Evolutionary conservation across 2,113 vertebrate species (phyloP), one percentile per base, ranked within the genome.

Genomic region (Ariopsis seemanni): DNA sequence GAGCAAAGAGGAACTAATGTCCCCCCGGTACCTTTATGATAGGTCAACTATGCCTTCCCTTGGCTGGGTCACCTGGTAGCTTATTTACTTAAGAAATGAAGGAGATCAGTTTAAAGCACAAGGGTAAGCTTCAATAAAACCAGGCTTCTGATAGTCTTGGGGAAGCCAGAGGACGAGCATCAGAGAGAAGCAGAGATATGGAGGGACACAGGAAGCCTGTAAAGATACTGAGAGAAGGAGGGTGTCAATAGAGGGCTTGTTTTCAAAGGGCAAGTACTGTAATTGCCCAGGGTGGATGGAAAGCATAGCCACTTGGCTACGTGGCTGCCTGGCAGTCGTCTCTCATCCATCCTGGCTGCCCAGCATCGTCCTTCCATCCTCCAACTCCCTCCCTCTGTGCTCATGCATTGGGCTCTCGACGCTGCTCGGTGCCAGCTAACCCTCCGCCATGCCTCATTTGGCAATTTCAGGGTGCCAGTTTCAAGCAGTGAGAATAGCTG

Each of bases 251-350:
- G 82, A 88, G 82, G 88, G 91, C 92, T 91, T 87, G 83, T 93
- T 92, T 94, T 95, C 92, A 94, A 92, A 95, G 95, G 93, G 86
- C 91, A 92, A 95, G 93, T 89, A 92, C 77, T 93, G 92, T 93
- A 94, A 95, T 94, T 92, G 93, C 91, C 92, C 90, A 86, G 85
- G 87, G 86, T 71, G 86, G 57, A 85, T 85, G 50, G 82, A 88
- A 79, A 84, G 48, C 84, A 48, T 18, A 78, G 91, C 92, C 92
- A 90, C 89, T 84, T 91, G 27, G 34, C 42, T 22, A 75, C 30
- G 84, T 78, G 82, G 89, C 92, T 86, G 86, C 88, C 90, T 88
- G 90, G 91, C 89, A 72, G 79, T 72, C 72, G 79, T 77, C 77
- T 80, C 57, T 87, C 74, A n/a, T 80, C 86, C 89, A 86, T 86